A percentile compares a stretch with the other conserved stretches of the same genome.
phyloP scores from a whole-genome alignment of 2,888 invertebrate genomes.

The Alsophila aescularia region DNA sequence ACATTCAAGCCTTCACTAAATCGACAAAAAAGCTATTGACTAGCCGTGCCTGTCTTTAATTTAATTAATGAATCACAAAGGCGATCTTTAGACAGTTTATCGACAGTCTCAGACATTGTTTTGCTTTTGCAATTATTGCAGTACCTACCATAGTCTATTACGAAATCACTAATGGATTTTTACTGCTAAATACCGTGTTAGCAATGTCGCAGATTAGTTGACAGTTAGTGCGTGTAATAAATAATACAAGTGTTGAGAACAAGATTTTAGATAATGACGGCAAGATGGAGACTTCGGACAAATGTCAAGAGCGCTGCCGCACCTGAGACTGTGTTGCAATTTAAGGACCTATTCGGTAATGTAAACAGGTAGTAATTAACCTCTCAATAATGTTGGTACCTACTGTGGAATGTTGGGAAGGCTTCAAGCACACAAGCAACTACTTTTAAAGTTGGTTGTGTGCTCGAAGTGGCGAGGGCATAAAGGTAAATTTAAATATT shows the following conservation, averaged over 20 bases:
- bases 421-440: background rate
- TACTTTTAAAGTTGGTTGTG: too few species aligned
- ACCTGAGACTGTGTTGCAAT: slow-evolving; percentile 43
- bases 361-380: slow-evolving; percentile 33
- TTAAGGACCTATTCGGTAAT: slow-evolving; percentile 40
- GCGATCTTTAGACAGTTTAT: slow-evolving; percentile 5
- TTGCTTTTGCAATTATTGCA: slow-evolving; percentile 38
- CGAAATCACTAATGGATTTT: slow-evolving; percentile 37
- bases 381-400: background rate
- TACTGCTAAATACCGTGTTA: slow-evolving; percentile 25
- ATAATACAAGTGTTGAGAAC: slow-evolving; percentile 34
- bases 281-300: slow-evolving; percentile 39
- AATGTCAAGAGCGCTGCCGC: slow-evolving; percentile 57
- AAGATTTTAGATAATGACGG: slow-evolving; percentile 41
- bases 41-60: slow-evolving; percentile 9
- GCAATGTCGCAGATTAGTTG: slow-evolving; percentile 16
- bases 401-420: background rate
- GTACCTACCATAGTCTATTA: slow-evolving; percentile 24
- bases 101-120: slow-evolving; percentile 13
- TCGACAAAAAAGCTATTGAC: slow-evolving; percentile 41
- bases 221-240: slow-evolving; percentile 12
- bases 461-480: too few species aligned
- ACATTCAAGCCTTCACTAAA: slow-evolving; percentile 36
- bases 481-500: too few species aligned
- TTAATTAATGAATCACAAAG: slow-evolving; percentile 15